Base-by-base conservation (phyloP, 2,113 vertebrate species). In the Polypterus senegalus region DNA sequence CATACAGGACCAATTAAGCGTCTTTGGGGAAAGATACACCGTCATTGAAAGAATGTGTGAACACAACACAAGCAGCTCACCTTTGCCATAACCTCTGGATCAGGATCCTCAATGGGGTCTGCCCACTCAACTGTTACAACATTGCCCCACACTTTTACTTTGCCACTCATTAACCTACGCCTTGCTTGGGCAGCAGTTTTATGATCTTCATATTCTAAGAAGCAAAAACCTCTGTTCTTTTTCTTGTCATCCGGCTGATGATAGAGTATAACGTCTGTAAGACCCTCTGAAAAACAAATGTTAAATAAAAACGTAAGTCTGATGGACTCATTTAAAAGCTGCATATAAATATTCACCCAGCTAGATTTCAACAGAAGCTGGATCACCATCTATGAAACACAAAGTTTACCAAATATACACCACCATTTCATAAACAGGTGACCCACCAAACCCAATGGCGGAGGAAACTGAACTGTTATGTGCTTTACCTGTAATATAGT, bases 41-140 rank as follows among this genome's bases (percentile, higher is more conserved):
- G 27, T 44, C 10, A 48, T 4, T 53, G 11, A 54, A 6, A 10
- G 5, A 46, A 54, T 27, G 48, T 4, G 10, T 27, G 44, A 59
- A 43, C 46, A 6, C 49, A 65, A 48, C 6, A 27, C 52, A 46
- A 48, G 51, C 69, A 52, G 47, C 67, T 86, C 84, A 99, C 95
- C 91, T 97, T 98, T 66, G 95, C 89, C 96, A 99, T 99, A 71
- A 99, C 91, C 77, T 98, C 96, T 1, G 96, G 95, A 81, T 99
- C 96, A 0, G 96, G 96, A 74, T 99, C 95, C 82, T 99, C 95
- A 65, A 99, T 99, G 69, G 96, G 95, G 56, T 99, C 96, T 43
- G 96, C 96, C 96, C 96, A 99, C 75, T 99, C 96, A 72, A 99
- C 96, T 0, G 95, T 97, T 73, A 98, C 96, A 74, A 96, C 85